phyloP scores from a whole-genome alignment of 64 coral and sea anemone species.

The Astreopora myriophthalma region DNA sequence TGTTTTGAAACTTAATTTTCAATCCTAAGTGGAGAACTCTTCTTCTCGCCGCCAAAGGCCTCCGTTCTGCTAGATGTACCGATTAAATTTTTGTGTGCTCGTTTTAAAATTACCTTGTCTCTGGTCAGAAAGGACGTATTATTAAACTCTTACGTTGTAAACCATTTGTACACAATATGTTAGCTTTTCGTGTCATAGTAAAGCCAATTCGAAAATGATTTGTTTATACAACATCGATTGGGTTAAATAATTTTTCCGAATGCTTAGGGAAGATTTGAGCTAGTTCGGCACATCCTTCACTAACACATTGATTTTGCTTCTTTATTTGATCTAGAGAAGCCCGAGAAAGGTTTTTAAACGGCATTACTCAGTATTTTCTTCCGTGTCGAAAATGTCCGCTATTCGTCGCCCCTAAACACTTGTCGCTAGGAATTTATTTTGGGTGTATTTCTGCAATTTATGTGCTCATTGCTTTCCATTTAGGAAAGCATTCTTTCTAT shows the following conservation, averaged over 20 bases:
- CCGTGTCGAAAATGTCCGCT: neutral
- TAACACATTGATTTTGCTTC: neutral
- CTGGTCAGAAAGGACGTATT: neutral
- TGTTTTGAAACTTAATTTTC: neutral
- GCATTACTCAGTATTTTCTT: neutral
- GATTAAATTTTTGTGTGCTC: neutral
- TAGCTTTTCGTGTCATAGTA: neutral
- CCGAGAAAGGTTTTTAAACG: neutral
- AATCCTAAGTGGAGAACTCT: neutral
- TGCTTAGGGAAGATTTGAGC: neutral
- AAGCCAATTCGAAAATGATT: neutral
- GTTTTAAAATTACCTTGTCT: neutral
- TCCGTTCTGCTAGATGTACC: neutral
- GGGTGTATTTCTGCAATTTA: neutral
- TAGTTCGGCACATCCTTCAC: neutral
- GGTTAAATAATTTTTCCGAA: neutral
- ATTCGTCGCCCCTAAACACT: neutral
- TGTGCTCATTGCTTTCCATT: neutral
- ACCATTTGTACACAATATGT: constrained; percentile 25
- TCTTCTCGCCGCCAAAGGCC: too few relatives aligned
- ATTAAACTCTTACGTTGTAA: neutral
- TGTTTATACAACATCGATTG: constrained; percentile 27
- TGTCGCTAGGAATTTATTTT: neutral
- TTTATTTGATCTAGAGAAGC: neutral
- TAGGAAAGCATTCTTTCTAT: neutral